These are phyloP conservation scores for Drosophila anomalata DNA, from an alignment of 2,888 invertebrate species.

Conservation along the genomic window DNA sequence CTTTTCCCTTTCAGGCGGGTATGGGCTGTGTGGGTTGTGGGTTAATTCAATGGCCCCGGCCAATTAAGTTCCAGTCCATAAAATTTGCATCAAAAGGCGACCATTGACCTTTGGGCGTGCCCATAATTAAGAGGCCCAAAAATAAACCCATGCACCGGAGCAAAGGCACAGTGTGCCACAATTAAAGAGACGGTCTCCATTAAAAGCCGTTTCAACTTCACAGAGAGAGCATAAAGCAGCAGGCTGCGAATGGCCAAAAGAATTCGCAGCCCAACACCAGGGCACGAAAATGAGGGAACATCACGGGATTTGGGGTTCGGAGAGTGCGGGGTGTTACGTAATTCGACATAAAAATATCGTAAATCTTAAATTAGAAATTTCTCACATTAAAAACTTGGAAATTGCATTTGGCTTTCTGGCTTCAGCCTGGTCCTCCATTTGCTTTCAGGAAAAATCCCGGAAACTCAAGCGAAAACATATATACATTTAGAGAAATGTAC, in stretches of 20 bases:
- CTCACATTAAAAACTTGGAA: constrained; percentile 80
- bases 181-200: constrained; percentile 49
- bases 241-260: constrained; percentile 26
- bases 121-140: constrained; percentile 47
- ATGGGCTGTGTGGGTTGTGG: background rate
- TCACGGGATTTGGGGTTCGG: constrained; percentile 20
- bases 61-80: constrained; percentile 74
- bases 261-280: constrained; percentile 73
- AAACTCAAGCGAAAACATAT: constrained; percentile 31
- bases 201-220: constrained; percentile 51
- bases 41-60: constrained; percentile 34
- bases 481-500: background rate
- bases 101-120: constrained; percentile 54
- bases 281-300: constrained; percentile 69
- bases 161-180: constrained; percentile 31
- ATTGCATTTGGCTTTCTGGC: constrained; percentile 69
- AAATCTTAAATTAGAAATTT: constrained; percentile 81
- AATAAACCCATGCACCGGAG: constrained; percentile 36
- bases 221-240: constrained; percentile 44
- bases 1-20: background rate
- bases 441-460: constrained; percentile 41
- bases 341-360: constrained; percentile 79
- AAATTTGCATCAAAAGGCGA: constrained; percentile 60
- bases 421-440: constrained; percentile 31
- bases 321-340: constrained; percentile 46